These are phyloP conservation scores for Mayetiola destructor DNA, from an alignment of 2,888 invertebrate genomes.

Conservation along the genomic window DNA sequence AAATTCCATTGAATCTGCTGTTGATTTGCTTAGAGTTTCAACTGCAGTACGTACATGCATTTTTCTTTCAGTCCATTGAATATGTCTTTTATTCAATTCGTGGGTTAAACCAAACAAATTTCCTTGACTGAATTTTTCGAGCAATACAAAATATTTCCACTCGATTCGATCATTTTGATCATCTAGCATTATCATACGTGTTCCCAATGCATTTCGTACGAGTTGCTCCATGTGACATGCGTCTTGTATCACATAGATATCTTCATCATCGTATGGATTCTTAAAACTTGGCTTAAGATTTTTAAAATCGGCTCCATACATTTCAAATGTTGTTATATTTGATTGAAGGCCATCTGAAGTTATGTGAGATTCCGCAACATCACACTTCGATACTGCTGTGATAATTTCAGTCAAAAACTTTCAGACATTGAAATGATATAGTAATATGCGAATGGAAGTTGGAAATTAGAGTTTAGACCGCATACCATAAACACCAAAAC, in stretches of 20 bases:
- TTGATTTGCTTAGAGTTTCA: neutral
- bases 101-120: neutral
- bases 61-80: neutral
- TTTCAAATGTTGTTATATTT: neutral
- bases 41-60: constrained; percentile 2
- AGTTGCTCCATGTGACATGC: neutral
- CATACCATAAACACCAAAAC: neutral
- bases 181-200: neutral
- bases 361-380: neutral
- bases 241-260: neutral
- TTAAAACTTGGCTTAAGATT: neutral
- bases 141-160: neutral
- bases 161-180: neutral
- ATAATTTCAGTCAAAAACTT: neutral
- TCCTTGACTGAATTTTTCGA: neutral
- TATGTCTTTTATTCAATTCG: neutral
- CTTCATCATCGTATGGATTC: neutral
- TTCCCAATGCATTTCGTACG: neutral
- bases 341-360: neutral
- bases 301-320: neutral
- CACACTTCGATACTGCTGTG: neutral
- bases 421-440: neutral
- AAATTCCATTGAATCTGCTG: neutral
- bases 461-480: neutral
- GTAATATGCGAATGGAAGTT: neutral